A percentile compares a stretch with the other conserved stretches of the same genome.
Conservation (phyloP, 2,888 invertebrate genomes). For the Cataglyphis livida region DNA sequence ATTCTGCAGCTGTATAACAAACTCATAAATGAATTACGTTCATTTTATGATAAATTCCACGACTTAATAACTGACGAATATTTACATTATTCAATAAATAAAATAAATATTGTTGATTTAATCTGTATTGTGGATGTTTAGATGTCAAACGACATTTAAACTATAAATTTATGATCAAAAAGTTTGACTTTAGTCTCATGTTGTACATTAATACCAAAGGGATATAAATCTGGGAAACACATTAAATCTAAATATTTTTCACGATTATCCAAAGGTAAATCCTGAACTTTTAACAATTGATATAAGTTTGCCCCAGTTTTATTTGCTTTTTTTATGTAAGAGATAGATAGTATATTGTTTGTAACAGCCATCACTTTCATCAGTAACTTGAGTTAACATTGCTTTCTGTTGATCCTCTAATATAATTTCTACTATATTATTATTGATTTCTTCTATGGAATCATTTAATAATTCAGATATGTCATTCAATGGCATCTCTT, state of each 20-base stretch:
- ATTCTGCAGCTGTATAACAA: no score
- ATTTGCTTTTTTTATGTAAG: neutral
- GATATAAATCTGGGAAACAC: neutral
- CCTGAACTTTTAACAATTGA: neutral
- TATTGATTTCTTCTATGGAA: neutral
- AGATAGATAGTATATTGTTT: conserved; percentile 7
- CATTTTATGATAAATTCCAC: conserved; percentile 75
- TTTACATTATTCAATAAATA: conserved; percentile 65
- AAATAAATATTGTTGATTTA: conserved; percentile 69
- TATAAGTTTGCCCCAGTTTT: neutral
- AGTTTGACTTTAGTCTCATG: neutral
- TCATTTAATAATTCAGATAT: neutral
- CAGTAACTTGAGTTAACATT: neutral
- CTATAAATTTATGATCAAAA: conserved; percentile 7
- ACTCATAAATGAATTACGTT: conserved; percentile 58
- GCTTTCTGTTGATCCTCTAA: neutral
- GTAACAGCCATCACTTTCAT: neutral
- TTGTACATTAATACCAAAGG: neutral
- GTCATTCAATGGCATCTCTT: neutral
- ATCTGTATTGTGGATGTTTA: conserved; percentile 33
- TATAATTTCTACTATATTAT: neutral
- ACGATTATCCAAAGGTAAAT: neutral
- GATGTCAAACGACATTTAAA: conserved; percentile 11
- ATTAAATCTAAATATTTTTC: neutral
- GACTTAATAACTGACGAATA: conserved; percentile 66